Base-by-base conservation (phyloP, 2,113 vertebrate genomes). In the Cyanoramphus novaezelandiae region DNA sequence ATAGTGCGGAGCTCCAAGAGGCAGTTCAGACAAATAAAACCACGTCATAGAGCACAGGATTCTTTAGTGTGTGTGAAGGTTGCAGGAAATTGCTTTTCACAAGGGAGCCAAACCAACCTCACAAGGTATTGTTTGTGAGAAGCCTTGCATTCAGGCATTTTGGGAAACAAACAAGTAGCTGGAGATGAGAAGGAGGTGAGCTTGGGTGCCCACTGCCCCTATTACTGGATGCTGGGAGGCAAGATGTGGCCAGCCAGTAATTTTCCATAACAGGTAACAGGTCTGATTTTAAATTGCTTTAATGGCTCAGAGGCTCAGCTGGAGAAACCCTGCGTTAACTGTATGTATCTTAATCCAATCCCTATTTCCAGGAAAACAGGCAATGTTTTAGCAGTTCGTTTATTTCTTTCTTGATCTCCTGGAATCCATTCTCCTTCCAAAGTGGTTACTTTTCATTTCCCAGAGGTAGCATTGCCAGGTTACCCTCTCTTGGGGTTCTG, bases 1-100 rank as follows among this genome's bases (percentile, higher is more conserved):
- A 95, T 90, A 86, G 80, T 29, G 82, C 62, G 86, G 69, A 87
- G 92, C 97, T 97, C 93, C 64, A 92, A 88, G 68, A 91, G 64
- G 91, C 90, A 86, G 71, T 70, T 78, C 81, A 92, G 64, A 86
- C 79, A 83, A 95, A 86, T 87, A 82, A 88, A 89, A 84, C 47
- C 87, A 2, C 79, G 50, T 89, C 86, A 62, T 4, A 19, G 87
- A 97, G 90, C 44, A 5, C 52, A 23, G 55, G 71, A 24, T 83
- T 90, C 79, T 79, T 82, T 52, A 13, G 19, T 15, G 76, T 18
- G 57, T 21, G 82, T 9, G 72, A 85, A 91, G 94, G 78, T 57
- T 80, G 82, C 81, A 94, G 89, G 86, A 95, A 95, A 96, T 94
- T 92, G 91, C 87, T 94, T 90, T 94, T 72, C 77, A 65, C 81